phyloP scores from a whole-genome alignment of 2,888 invertebrate species.

The Electrophaes corylata region DNA sequence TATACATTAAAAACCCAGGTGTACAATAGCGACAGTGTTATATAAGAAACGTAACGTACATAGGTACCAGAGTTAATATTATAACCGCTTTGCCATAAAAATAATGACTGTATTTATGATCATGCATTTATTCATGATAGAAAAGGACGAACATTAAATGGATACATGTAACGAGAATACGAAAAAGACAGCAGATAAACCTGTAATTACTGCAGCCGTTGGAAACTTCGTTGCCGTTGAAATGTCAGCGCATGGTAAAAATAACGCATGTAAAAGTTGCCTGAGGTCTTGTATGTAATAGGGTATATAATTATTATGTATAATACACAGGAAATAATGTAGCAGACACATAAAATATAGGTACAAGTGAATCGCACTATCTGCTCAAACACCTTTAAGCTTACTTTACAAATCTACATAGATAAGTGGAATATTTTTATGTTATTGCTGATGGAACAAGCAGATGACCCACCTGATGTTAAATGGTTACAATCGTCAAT shows the following conservation, averaged over 20 bases:
- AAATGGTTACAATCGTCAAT: no score
- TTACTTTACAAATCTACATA: no score
- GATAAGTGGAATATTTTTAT: no score
- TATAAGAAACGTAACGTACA: no score
- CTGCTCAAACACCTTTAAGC: no score
- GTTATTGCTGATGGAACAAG: no score
- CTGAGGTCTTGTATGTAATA: background rate
- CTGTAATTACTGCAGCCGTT: slow-evolving; percentile 65
- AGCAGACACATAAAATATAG: no score
- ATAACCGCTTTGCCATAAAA: slow-evolving; percentile 38
- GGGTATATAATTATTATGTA: no score
- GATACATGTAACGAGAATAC: slow-evolving; percentile 25
- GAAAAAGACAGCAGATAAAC: slow-evolving; percentile 47
- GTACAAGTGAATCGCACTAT: no score
- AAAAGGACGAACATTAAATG: slow-evolving; percentile 45
- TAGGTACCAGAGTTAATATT: slow-evolving; percentile 44
- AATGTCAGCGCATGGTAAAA: slow-evolving; percentile 68
- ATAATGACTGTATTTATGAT: slow-evolving; percentile 40
- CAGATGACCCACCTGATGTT: no score
- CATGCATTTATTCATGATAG: slow-evolving; percentile 34
- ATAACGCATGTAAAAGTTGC: slow-evolving; percentile 40
- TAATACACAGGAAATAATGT: no score
- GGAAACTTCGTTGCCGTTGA: slow-evolving; percentile 44
- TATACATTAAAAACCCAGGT: slow-evolving; percentile 39
- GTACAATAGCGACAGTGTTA: slow-evolving; percentile 45